These are phyloP conservation scores for Crotalus tigris DNA, from an alignment of 2,113 vertebrate species.

Conservation along the genomic window DNA sequence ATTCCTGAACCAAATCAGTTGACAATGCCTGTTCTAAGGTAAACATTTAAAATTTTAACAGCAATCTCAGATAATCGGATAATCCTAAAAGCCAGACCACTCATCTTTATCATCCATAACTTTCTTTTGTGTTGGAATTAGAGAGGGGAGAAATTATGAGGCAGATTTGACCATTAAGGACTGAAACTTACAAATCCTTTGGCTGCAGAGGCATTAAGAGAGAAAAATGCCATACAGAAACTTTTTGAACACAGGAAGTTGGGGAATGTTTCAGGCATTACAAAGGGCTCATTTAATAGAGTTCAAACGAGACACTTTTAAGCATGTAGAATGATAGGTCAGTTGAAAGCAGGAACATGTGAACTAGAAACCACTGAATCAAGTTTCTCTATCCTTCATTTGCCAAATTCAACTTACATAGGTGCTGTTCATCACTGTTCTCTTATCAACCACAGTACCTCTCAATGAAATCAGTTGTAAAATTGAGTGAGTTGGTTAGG, in stretches of 20 bases:
- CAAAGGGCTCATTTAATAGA: background rate
- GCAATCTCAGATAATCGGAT: background rate
- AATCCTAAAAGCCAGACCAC: background rate
- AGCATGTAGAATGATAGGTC: background rate
- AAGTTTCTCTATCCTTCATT: background rate
- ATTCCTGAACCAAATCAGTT: background rate
- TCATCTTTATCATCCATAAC: background rate
- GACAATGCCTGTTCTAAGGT: background rate
- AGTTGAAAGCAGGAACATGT: background rate
- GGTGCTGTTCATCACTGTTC: background rate
- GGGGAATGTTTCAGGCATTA: background rate
- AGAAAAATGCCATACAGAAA: background rate
- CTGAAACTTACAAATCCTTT: background rate
- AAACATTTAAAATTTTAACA: background rate
- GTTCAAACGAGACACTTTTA: background rate
- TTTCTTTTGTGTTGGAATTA: background rate
- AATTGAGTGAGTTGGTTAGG: background rate
- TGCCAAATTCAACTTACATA: background rate
- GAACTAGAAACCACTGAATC: background rate
- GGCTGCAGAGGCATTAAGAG: background rate
- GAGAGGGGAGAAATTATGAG: background rate
- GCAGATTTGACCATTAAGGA: background rate
- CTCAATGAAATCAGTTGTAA: background rate
- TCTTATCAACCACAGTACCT: background rate
- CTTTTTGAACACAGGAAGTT: background rate